A percentile compares a stretch with the other conserved stretches of the same genome.
phyloP scores from a whole-genome alignment of 2,797 vertebrate species.

The Forpus xanthops region DNA sequence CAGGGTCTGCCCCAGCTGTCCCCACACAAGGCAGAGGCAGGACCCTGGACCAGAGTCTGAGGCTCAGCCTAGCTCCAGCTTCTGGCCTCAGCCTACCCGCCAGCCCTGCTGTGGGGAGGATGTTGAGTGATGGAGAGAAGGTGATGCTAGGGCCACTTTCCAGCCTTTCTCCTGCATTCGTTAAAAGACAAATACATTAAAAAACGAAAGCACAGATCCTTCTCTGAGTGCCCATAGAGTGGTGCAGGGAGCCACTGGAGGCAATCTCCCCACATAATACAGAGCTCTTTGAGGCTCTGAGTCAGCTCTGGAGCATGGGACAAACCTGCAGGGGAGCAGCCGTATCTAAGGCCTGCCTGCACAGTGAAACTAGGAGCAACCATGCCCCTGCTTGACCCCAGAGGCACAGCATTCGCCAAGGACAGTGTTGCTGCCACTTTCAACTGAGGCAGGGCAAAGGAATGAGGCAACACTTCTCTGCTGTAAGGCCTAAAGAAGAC shows the following conservation, averaged over 20 bases:
- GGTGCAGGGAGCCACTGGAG: neutral
- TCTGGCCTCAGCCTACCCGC: neutral
- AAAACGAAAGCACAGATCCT: neutral
- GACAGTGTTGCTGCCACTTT: neutral
- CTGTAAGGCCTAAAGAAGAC: neutral
- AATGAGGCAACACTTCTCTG: neutral
- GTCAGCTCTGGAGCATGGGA: neutral
- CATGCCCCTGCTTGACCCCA: neutral
- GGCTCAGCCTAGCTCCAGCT: neutral
- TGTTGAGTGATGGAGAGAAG: neutral
- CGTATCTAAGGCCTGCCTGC: neutral
- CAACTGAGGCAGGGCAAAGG: neutral
- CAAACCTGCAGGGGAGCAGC: neutral
- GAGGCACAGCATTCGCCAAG: neutral
- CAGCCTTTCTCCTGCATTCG: neutral
- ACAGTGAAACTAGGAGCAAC: neutral
- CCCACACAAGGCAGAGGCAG: neutral
- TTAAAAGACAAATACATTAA: neutral
- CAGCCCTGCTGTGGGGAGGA: accelerated
- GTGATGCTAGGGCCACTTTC: neutral
- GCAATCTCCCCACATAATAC: accelerated
- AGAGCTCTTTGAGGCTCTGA: neutral
- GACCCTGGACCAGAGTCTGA: neutral
- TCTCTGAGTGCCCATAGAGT: neutral
- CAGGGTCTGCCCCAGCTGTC: neutral